Evolutionary conservation across 2,113 vertebrate genomes (phyloP).

Genomic region (Oreochromis aureus): DNA sequence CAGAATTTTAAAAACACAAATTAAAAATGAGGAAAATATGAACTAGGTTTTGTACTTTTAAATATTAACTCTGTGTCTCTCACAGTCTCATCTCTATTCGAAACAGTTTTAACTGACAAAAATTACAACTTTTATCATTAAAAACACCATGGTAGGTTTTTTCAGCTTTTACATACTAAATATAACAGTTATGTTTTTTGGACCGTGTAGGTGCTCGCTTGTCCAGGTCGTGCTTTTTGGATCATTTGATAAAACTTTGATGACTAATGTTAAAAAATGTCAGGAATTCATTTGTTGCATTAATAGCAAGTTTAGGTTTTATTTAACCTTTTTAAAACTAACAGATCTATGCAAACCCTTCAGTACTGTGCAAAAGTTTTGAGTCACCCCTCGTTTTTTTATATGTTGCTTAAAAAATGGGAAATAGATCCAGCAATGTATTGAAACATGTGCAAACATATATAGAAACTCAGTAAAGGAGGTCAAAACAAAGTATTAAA

Average conservation of each 20-base stretch:
- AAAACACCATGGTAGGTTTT: not conserved
- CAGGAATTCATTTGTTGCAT: not conserved
- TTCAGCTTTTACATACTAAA: not conserved
- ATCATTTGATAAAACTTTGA: not conserved
- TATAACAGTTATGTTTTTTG: not conserved
- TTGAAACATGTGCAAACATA: not conserved
- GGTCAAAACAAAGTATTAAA: not conserved
- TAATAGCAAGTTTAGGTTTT: not conserved
- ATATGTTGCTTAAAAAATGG: not conserved
- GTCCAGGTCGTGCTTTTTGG: not conserved
- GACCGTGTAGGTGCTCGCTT: not conserved
- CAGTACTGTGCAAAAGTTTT: not conserved
- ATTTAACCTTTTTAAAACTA: not conserved
- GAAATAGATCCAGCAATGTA: not conserved
- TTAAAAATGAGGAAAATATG: not conserved
- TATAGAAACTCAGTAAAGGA: not conserved
- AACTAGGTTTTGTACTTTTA: not conserved
- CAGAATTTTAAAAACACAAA: not conserved
- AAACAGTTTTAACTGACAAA: not conserved
- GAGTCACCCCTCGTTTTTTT: not conserved
- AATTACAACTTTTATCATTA: not conserved
- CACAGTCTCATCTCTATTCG: not conserved
- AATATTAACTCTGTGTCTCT: not conserved
- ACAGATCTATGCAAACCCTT: not conserved
- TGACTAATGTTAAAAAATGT: not conserved